Conservation (phyloP, 2,888 invertebrate genomes). For the Lagria hirta region DNA sequence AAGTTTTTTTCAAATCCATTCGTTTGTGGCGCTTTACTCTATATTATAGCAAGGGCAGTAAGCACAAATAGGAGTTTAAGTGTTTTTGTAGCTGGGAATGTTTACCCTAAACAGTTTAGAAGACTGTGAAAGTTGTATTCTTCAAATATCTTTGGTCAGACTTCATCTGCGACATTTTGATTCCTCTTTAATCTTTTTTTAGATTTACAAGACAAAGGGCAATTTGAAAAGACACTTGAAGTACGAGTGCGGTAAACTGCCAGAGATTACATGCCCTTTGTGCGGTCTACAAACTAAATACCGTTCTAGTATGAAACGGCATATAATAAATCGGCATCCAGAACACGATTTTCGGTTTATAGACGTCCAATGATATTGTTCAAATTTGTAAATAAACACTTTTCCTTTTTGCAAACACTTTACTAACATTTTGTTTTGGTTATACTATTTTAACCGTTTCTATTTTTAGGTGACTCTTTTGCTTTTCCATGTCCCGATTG, state of each 20-base stretch:
- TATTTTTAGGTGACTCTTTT: slow-evolving; percentile 6
- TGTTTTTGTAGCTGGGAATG: too few relatives aligned
- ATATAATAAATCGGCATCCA: slow-evolving; percentile 21
- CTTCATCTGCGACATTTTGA: too few relatives aligned
- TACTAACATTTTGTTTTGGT: slow-evolving; percentile 2
- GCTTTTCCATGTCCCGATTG: slow-evolving; percentile 19
- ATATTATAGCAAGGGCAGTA: too few relatives aligned
- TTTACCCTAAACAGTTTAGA: too few relatives aligned
- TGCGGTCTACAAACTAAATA: slow-evolving; percentile 29
- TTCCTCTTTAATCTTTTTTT: too few relatives aligned
- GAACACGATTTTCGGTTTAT: slow-evolving; percentile 21
- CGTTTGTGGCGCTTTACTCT: too few relatives aligned
- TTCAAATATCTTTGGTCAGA: too few relatives aligned
- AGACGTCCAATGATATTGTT: slow-evolving; percentile 9
- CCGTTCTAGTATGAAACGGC: slow-evolving; percentile 31
- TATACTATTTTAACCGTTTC: slow-evolving; percentile 4
- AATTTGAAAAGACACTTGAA: slow-evolving; percentile 32
- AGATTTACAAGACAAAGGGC: slow-evolving; percentile 29
- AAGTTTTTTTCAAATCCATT: too few relatives aligned
- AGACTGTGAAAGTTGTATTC: too few relatives aligned
- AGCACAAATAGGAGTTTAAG: too few relatives aligned
- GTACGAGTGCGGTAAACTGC: slow-evolving; percentile 34
- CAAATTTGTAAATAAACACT: too few relatives aligned
- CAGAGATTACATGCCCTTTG: slow-evolving; percentile 31
- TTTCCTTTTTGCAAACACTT: too few relatives aligned